These are phyloP conservation scores for Rhogogaster chlorosoma DNA, from an alignment of 2,888 invertebrate genomes.

Conservation along the genomic window DNA sequence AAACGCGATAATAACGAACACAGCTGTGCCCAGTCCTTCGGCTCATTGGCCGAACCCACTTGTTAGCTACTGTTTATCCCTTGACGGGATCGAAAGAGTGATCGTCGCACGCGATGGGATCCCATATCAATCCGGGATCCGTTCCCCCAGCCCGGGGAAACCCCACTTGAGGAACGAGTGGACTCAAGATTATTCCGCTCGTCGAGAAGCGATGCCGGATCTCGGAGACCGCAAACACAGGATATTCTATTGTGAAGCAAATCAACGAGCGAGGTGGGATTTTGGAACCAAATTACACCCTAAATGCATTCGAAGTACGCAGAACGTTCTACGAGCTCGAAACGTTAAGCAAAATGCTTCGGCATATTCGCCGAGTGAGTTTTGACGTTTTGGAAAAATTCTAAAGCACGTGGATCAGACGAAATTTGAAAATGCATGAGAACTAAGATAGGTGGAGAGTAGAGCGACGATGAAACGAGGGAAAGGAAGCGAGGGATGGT, in stretches of 20 bases:
- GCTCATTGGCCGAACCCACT: slow-evolving; percentile 19
- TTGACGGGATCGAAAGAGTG: slow-evolving; percentile 3
- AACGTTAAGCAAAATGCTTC: neutral
- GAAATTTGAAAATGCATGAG: neutral
- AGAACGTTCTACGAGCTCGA: neutral
- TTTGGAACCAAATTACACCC: slow-evolving; percentile 22
- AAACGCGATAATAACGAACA: slow-evolving; percentile 19
- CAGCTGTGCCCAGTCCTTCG: slow-evolving; percentile 12
- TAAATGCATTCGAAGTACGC: neutral
- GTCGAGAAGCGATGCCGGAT: slow-evolving; percentile 41
- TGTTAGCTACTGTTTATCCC: slow-evolving; percentile 31
- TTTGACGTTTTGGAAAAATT: neutral
- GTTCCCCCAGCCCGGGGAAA: neutral
- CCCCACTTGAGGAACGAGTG: slow-evolving; percentile 45
- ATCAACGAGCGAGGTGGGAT: slow-evolving; percentile 23
- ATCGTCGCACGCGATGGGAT: slow-evolving; percentile 7
- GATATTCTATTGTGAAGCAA: slow-evolving; percentile 52
- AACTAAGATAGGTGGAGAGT: neutral
- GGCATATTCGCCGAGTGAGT: neutral
- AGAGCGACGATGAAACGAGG: slow-evolving; percentile 13
- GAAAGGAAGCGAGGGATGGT: slow-evolving; percentile 47
- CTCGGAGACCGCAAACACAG: slow-evolving; percentile 38
- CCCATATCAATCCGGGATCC: slow-evolving; percentile 6
- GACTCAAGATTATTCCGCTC: slow-evolving; percentile 52
- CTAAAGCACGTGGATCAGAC: neutral